Evolutionary conservation across 2,797 vertebrate species (phyloP).

Genomic region (Gobionotothen gibberifrons): DNA sequence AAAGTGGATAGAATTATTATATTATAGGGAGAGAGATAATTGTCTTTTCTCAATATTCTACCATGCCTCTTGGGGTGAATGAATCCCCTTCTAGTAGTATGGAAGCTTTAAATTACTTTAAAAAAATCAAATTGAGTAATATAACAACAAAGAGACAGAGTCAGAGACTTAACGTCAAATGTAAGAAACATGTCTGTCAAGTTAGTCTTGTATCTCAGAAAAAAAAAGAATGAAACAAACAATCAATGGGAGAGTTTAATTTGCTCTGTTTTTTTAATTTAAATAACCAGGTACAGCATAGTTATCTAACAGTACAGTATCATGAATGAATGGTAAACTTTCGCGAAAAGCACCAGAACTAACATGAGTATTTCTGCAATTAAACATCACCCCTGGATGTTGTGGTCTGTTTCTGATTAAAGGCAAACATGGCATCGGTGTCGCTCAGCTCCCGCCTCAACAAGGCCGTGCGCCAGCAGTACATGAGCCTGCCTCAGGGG

Average conservation of each 20-base stretch:
- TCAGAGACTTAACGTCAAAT: neutral
- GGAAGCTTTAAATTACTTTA: no score
- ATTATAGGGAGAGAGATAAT: neutral
- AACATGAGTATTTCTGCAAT: neutral
- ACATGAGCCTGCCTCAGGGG: slow-evolving; percentile 87
- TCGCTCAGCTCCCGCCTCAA: slow-evolving; percentile 87
- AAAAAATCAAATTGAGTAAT: no score
- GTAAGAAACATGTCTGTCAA: neutral
- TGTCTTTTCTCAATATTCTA: no score
- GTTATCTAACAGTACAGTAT: no score
- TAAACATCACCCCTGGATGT: neutral
- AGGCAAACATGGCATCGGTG: slow-evolving; percentile 77
- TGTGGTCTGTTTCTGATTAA: neutral
- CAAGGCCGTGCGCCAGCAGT: slow-evolving; percentile 87
- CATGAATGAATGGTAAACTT: neutral
- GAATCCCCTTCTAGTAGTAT: no score
- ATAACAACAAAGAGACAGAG: no score
- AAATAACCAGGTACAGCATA: neutral
- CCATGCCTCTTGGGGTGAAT: no score
- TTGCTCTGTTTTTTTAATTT: neutral
- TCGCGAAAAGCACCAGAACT: neutral
- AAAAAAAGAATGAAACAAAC: neutral
- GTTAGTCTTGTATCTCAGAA: neutral
- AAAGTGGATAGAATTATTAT: neutral
- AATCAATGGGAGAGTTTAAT: neutral